phyloP scores from a whole-genome alignment of 2,113 vertebrate species.

The Scomber japonicus region DNA sequence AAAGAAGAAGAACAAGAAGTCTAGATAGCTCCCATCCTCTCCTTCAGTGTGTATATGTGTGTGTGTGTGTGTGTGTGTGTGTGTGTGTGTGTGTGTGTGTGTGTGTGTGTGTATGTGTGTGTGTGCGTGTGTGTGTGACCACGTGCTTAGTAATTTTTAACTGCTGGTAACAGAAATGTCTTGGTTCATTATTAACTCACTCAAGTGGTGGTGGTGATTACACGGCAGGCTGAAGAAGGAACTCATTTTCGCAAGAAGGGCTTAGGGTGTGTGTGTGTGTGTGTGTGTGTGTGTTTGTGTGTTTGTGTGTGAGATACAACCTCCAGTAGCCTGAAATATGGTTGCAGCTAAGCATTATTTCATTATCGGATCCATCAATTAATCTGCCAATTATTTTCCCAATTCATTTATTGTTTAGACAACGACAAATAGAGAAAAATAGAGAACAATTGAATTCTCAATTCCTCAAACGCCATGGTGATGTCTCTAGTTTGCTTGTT shows the following conservation, averaged over 20 bases:
- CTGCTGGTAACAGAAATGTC: slow-evolving; percentile 28
- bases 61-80: slow-evolving; percentile 25
- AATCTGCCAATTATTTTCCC: no score
- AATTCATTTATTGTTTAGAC: no score
- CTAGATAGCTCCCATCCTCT: slow-evolving; percentile 26
- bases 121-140: neutral
- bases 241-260: neutral
- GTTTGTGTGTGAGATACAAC: neutral
- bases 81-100: slow-evolving; percentile 11
- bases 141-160: slow-evolving; percentile 27
- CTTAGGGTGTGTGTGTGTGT: neutral
- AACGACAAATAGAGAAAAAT: no score
- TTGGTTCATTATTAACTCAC: slow-evolving; percentile 60
- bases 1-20: slow-evolving; percentile 15
- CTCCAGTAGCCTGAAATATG: no score
- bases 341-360: no score
- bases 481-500: no score
- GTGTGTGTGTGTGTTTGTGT: neutral
- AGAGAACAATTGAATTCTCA: no score
- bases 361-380: no score
- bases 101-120: slow-evolving; percentile 12
- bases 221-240: slow-evolving; percentile 15
- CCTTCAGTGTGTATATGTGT: neutral
- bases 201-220: neutral
- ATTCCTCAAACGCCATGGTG: no score